A percentile compares a stretch with the other conserved stretches of the same genome.
phyloP scores from a whole-genome alignment of 2,113 vertebrate genomes.

The Anolis carolinensis region DNA sequence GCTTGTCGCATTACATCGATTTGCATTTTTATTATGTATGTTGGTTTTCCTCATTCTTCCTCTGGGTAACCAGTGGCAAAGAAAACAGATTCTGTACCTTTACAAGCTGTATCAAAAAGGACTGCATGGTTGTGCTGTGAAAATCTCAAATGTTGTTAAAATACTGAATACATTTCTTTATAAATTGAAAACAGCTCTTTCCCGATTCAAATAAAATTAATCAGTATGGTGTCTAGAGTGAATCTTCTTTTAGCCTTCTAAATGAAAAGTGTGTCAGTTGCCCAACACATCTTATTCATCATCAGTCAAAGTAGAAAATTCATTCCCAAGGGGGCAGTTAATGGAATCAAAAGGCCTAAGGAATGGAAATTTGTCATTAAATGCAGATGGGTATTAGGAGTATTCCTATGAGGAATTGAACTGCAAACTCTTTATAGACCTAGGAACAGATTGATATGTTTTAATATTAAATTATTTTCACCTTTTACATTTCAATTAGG shows the following conservation, averaged over 20 bases:
- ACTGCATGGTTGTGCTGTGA: background rate
- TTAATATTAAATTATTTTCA: constrained; percentile 76
- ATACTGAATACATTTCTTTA: constrained; percentile 43
- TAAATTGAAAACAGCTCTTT: constrained; percentile 59
- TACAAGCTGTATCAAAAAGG: background rate
- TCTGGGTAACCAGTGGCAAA: background rate
- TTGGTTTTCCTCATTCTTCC: background rate
- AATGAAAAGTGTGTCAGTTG: constrained; percentile 62
- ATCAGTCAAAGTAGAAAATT: constrained; percentile 62
- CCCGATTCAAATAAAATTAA: constrained; percentile 57
- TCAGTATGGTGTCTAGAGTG: constrained; percentile 51
- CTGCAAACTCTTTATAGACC: constrained; percentile 63
- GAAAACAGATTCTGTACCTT: background rate
- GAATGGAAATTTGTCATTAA: constrained; percentile 69
- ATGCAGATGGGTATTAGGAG: constrained; percentile 64
- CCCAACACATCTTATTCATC: constrained; percentile 63
- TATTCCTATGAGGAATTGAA: constrained; percentile 67
- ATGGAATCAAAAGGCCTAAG: constrained; percentile 61
- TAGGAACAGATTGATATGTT: constrained; percentile 67
- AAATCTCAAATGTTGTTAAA: constrained; percentile 47
- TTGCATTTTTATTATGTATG: background rate
- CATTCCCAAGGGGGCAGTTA: constrained; percentile 60
- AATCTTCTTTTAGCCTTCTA: constrained; percentile 62
- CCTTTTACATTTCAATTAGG: constrained; percentile 63
- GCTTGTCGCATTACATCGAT: background rate